Evolutionary conservation across 2,113 vertebrate genomes (phyloP).

Genomic region (Stigmatopora nigra): DNA sequence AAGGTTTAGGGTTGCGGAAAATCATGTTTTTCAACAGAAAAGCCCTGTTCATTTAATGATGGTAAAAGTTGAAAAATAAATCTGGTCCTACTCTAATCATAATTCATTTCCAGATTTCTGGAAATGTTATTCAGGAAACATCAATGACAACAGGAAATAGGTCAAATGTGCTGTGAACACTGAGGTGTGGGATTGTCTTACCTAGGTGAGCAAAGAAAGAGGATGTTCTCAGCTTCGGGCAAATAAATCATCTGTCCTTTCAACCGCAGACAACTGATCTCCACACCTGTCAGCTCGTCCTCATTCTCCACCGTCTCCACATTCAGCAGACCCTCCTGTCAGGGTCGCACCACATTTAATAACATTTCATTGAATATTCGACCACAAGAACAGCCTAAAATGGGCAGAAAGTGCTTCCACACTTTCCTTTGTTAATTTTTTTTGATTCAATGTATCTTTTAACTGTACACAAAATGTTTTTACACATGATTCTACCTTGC

Average conservation of each 20-base stretch:
- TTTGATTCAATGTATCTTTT: neutral
- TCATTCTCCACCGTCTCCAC: constrained; percentile 92
- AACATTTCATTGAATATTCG: constrained; percentile 46
- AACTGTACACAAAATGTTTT: neutral
- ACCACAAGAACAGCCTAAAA: constrained; percentile 25
- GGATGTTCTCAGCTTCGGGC: constrained; percentile 97
- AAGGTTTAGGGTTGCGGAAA: too few relatives aligned
- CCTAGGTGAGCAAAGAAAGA: constrained; percentile 98
- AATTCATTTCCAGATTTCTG: constrained; percentile 10
- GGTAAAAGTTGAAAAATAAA: too few relatives aligned
- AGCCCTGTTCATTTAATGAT: too few relatives aligned
- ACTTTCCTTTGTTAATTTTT: neutral
- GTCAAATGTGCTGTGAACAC: neutral
- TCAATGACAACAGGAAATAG: neutral
- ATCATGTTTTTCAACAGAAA: too few relatives aligned
- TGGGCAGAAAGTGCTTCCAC: neutral
- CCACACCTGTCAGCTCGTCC: constrained; percentile 92
- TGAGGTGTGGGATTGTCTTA: constrained; percentile 45
- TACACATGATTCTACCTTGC: constrained; percentile 77
- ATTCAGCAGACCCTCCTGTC: constrained; percentile 90
- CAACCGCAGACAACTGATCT: constrained; percentile 93
- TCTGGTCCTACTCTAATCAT: neutral
- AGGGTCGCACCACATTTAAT: constrained; percentile 44
- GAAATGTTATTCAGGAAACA: neutral
- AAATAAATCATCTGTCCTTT: constrained; percentile 99